phyloP scores from a whole-genome alignment of 2,113 vertebrate species.

The Pungitius pungitius region DNA sequence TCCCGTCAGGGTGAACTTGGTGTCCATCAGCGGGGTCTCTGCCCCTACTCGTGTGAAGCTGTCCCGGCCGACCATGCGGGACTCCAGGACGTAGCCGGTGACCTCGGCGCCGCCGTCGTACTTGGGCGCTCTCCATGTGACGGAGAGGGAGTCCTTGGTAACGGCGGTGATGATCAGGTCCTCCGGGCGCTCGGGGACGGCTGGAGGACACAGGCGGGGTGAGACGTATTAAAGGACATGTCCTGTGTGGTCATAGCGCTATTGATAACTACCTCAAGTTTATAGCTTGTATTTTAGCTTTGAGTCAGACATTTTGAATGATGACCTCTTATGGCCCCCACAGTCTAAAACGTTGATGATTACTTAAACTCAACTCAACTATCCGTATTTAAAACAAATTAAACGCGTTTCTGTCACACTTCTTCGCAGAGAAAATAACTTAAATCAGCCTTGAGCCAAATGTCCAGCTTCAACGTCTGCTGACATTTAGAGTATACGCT shows the following conservation, averaged over 20 bases:
- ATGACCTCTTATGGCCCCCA: background rate
- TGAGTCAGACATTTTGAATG: too few species aligned
- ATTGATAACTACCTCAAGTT: background rate
- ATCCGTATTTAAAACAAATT: background rate
- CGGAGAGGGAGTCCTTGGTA: constrained; percentile 88
- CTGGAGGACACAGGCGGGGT: constrained; percentile 61
- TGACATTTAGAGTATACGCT: background rate
- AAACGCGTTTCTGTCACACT: background rate
- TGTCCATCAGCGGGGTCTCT: constrained; percentile 90
- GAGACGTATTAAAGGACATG: background rate
- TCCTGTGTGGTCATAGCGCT: background rate
- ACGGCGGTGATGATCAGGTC: constrained; percentile 91
- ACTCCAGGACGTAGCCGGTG: constrained; percentile 91
- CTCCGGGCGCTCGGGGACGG: constrained; percentile 95
- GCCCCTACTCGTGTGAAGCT: constrained; percentile 87
- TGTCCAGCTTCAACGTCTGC: background rate
- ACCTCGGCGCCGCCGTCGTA: constrained; percentile 95
- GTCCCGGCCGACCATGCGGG: constrained; percentile 92
- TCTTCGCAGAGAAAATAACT: background rate
- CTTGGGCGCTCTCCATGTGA: constrained; percentile 96
- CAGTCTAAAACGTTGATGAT: too few species aligned
- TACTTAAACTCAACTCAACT: background rate
- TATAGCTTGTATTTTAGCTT: background rate
- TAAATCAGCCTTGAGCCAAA: background rate
- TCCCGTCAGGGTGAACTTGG: constrained; percentile 88